Percentiles rank a stretch among this genome's conserved stretches.
Conservation (phyloP, 2,797 vertebrate species). For the Poeciliopsis infans region DNA sequence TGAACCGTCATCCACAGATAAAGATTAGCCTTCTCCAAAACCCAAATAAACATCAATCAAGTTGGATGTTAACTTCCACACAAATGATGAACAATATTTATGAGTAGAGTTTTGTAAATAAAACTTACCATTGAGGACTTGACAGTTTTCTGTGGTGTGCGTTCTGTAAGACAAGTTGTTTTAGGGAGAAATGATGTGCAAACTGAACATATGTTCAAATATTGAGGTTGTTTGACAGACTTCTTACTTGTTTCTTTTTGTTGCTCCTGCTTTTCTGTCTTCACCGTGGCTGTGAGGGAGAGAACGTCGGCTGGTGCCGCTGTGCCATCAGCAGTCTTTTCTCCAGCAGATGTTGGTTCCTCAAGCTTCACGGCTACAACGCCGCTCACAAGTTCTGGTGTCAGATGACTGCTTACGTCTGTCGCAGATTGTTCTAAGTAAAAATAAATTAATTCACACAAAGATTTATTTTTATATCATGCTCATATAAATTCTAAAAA, state of each 20-base stretch:
- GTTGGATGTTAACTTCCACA: neutral
- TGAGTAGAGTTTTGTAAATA: neutral
- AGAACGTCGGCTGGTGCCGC: neutral
- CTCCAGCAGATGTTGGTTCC: neutral
- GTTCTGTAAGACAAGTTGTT: neutral
- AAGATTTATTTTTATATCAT: neutral
- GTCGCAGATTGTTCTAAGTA: neutral
- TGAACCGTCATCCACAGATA: neutral
- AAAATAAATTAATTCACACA: neutral
- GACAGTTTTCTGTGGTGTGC: neutral
- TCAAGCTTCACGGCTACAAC: neutral
- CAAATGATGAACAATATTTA: no score
- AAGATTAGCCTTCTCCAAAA: neutral
- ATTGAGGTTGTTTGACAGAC: neutral
- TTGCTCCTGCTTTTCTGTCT: accelerated
- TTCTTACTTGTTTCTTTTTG: neutral
- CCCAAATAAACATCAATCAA: neutral
- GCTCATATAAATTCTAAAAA: neutral
- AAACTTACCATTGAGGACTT: neutral
- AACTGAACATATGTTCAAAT: accelerated
- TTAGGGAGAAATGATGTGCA: neutral
- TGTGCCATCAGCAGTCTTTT: neutral
- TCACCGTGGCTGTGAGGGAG: neutral
- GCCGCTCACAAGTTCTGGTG: neutral
- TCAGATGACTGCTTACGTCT: neutral